Evolutionary conservation across 2,797 vertebrate genomes (phyloP), one percentile per base, ranked within the genome.

Genomic region (Pogonophryne albipinna): DNA sequence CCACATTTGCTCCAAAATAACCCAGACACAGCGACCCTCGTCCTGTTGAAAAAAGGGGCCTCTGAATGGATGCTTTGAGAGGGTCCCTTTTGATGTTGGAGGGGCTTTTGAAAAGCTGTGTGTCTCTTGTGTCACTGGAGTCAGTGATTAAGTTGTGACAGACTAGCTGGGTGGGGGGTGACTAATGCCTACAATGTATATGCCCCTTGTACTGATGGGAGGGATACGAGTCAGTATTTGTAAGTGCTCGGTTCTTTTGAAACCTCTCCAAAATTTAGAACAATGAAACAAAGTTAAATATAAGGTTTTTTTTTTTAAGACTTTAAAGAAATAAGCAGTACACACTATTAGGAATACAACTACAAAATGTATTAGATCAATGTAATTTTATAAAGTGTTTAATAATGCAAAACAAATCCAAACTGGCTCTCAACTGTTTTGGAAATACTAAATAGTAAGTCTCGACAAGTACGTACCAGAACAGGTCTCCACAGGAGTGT

Each of bases 61-160:
- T 59, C 64, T 93, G 90, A 94, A 93, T 91, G 85, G 86, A 31
- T 27, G 80, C 90, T 87, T 92, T 94, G 80, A 91, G 78, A 70
- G 15, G 23, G 38, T 46, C 13, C 31, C 61, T 73, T 92, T 91
- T 92, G 85, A 92, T 74, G 90, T 87, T 74, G 19, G 87, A 87
- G 74, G 85, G 84, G 58, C 75, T 77, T 86, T 88, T 82, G 83
- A 83, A 62, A 67, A 79, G 85, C 73, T 51, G 74, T 11, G 72
- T 77, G 80, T 82, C 87, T 51, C 84, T 76, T n/a, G 79, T 85
- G 88, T 87, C 74, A 61, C 52, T 82, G 74, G 78, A 83, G 79
- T 86, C 80, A 79, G 72, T 80, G 82, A 93, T 91, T 86, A 90
- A 90, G 86, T 84, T 82, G 85, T 86, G 87, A 84, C 11, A 81